Evolutionary conservation across 2,113 vertebrate species (phyloP), one percentile per base, ranked within the genome.

Genomic region (Odontophorus gujanensis): DNA sequence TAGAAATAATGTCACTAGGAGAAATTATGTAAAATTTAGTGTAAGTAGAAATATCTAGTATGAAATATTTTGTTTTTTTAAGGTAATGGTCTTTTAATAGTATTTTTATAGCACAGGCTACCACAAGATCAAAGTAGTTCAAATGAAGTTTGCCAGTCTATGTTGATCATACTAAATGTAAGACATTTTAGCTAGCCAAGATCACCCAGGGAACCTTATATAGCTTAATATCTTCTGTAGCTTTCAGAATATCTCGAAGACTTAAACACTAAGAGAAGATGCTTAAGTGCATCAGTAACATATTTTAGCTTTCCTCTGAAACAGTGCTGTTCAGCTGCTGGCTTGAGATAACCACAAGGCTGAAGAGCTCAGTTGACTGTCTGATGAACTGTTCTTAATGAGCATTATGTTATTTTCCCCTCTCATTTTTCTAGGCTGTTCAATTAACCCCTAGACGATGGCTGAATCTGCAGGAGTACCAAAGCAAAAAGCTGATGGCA

Each of bases 401-500:
- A 92, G 40, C 76, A 40, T 96, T 85, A 66, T 94, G 85, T 72
- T 93, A 16, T 78, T 95, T 81, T 92, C 57, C 85, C 50, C 40
- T 93, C 84, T 93, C 30, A n/a, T 96, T 89, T 96, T 89, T 96
- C 74, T 94, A 99, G 99, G 84, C 96, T 86, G 87, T 96, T 92
- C 98, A 98, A 24, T 95, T 98, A 96, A 98, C 95, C 94, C 96
- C 98, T 67, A 98, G 98, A 98, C 98, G 99, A 98, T 99, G 99
- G 99, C 98, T 99, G 96, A 99, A 99, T 97, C 98, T 99, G 74
- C 99, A 99, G 92, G 99, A 99, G 95, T 99, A 99, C 98, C 99
- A 99, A 97, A 99, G 99, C 98, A 99, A 99, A 97, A 99, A 99
- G 97, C 97, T 99, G 96, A 99, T 99, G 99, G 98, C 98, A 92